phyloP scores from a whole-genome alignment of 2,113 vertebrate genomes.

The Origma solitaria region DNA sequence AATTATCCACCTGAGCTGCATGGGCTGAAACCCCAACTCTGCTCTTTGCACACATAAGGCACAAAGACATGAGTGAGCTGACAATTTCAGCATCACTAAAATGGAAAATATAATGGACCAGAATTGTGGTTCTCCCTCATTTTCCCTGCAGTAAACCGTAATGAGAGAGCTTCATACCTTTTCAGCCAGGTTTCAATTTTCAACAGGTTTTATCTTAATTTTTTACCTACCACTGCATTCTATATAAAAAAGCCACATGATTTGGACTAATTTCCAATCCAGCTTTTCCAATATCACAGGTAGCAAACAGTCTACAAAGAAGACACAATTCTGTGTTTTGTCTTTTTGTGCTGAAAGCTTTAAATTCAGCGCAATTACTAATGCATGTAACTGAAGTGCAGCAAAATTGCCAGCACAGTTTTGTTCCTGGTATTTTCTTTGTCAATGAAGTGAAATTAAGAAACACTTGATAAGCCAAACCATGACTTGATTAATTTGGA shows the following conservation, averaged over 20 bases:
- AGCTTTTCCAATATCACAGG: background rate
- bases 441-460: background rate
- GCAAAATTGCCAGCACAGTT: accelerated
- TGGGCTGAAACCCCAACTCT: background rate
- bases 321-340: background rate
- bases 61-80: accelerated
- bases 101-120: accelerated
- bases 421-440: background rate
- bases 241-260: background rate
- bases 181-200: background rate
- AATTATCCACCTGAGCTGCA: background rate
- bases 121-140: accelerated
- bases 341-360: background rate
- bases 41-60: too few relatives aligned
- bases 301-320: background rate
- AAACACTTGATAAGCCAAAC: background rate
- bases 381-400: accelerated
- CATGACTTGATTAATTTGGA: accelerated
- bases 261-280: background rate
- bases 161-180: background rate
- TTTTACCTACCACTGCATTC: background rate
- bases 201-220: background rate
- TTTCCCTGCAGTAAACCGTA: background rate
- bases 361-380: accelerated
- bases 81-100: background rate